Evolutionary conservation across 1,140 invertebrate species (phyloP), one percentile per base, ranked within the genome.

Genomic region (Subanguina moxae): DNA sequence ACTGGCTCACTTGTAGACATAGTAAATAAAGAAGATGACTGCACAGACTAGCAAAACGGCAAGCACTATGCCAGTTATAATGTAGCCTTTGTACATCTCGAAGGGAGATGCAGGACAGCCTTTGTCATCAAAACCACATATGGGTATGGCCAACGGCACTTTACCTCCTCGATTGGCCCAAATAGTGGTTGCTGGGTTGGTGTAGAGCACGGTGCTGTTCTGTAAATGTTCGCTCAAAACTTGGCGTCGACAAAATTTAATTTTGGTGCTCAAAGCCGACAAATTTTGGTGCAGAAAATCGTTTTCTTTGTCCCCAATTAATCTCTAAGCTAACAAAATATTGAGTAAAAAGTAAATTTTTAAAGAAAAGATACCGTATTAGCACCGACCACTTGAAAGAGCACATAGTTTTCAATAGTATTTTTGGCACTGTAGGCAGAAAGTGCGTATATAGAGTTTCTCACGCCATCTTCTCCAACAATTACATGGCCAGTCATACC

Each of bases 51-150:
- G 21, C 17, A 70, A 17, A 57, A 25, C 65, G 13, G 19, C 65
- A 38, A 38, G 32, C 32, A 38, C 32, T 38, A 38, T 38, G 58
- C 65, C 72, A 23, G n/a, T 30, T 30, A 74, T 75, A 48, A 74
- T 75, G 42, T 38, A 61, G 1, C 23, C 71, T 27, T 67, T 71
- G 27, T 72, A 75, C 13, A 42, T 17, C 28, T 74, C 57, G 15
- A 48, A 75, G 19, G 61, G 45, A 15, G 58, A 48, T 21, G 21
- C n/a, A 30, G 72, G 59, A 58, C 76, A 75, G 3, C 73, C 65
- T 59, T 75, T 75, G 7, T 76, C 73, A 38, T 75, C 76, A 45
- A 75, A 75, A 19, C 73, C 71, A 52, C 71, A 72, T 1, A 17
- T 5, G 0, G 71, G 71, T 23, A 73, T 45, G 1, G 74, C 42